A percentile compares a stretch with the other conserved stretches of the same genome.
Conservation (phyloP, 35 echinoderm and acorn worm species). For the Nesometra sesokonis region DNA sequence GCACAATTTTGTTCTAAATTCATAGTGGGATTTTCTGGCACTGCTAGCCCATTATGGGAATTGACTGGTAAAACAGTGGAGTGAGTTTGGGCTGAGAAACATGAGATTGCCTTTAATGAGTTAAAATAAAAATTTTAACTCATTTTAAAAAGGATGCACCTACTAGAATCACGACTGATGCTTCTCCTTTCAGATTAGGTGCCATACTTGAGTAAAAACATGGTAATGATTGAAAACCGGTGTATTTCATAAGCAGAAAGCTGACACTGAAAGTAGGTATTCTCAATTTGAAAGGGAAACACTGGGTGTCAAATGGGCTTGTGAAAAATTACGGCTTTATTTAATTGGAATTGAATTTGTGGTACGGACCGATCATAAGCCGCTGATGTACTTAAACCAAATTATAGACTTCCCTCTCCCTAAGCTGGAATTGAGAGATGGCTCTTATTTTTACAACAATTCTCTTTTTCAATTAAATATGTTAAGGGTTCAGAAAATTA, state of each 20-base stretch:
- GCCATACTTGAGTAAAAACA: constrained; percentile 14
- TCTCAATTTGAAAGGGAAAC: constrained; percentile 60
- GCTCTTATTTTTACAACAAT: constrained; percentile 61
- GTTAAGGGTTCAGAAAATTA: constrained; percentile 32
- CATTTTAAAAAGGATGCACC: constrained; percentile 1
- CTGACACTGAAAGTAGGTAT: constrained; percentile 23
- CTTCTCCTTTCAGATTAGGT: constrained; percentile 22
- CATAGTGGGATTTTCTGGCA: neutral
- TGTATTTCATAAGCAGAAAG: neutral
- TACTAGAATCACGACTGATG: constrained; percentile 14
- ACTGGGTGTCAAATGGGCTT: constrained; percentile 58
- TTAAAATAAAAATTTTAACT: constrained; percentile 41
- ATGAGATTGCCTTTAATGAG: constrained; percentile 23
- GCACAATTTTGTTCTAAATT: constrained; percentile 27
- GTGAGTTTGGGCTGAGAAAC: neutral
- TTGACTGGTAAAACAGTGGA: constrained; percentile 36
- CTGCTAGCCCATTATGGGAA: constrained; percentile 44
- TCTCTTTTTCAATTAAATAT: constrained; percentile 47
- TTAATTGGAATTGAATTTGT: constrained; percentile 45
- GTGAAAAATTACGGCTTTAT: constrained; percentile 61
- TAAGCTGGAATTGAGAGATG: constrained; percentile 75
- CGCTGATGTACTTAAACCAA: constrained; percentile 55
- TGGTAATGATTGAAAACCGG: neutral
- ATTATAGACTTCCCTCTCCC: constrained; percentile 44
- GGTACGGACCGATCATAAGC: constrained; percentile 75